Evolutionary conservation across 2,797 vertebrate species (phyloP).

Genomic region (Tauraco hartlaubi): DNA sequence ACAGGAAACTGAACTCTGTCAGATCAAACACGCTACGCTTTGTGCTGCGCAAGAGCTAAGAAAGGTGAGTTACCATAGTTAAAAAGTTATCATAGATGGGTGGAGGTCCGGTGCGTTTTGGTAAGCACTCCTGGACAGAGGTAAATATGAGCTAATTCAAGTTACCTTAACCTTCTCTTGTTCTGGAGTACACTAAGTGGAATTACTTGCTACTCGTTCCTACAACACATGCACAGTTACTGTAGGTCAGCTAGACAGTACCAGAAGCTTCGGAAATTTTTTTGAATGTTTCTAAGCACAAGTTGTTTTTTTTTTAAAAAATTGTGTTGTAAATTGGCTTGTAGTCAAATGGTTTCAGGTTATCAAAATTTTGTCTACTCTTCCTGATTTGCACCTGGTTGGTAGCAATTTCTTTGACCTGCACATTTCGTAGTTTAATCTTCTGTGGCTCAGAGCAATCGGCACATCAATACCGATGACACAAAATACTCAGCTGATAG

Average conservation of each 20-base stretch:
- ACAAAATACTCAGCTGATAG: neutral
- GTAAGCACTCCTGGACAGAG: neutral
- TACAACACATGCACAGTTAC: neutral
- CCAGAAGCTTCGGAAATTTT: neutral
- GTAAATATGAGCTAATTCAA: neutral
- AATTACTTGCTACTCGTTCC: neutral
- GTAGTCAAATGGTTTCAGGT: neutral
- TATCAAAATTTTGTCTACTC: neutral
- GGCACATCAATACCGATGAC: neutral
- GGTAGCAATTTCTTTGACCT: conserved; percentile 9
- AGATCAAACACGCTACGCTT: neutral
- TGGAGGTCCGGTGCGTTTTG: neutral
- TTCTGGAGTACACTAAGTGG: neutral
- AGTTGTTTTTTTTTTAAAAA: neutral
- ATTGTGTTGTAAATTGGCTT: neutral
- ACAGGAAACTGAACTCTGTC: neutral
- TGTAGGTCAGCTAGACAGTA: neutral
- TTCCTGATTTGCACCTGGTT: neutral
- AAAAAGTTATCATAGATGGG: neutral
- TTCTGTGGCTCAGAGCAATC: conserved; percentile 16
- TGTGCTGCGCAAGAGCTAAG: neutral
- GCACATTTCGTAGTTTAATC: conserved; percentile 27
- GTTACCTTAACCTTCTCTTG: neutral
- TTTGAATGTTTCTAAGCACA: neutral
- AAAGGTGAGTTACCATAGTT: neutral